These are phyloP conservation scores for Cerastis rubricosa DNA, from an alignment of 2,888 invertebrate species.

Conservation along the genomic window DNA sequence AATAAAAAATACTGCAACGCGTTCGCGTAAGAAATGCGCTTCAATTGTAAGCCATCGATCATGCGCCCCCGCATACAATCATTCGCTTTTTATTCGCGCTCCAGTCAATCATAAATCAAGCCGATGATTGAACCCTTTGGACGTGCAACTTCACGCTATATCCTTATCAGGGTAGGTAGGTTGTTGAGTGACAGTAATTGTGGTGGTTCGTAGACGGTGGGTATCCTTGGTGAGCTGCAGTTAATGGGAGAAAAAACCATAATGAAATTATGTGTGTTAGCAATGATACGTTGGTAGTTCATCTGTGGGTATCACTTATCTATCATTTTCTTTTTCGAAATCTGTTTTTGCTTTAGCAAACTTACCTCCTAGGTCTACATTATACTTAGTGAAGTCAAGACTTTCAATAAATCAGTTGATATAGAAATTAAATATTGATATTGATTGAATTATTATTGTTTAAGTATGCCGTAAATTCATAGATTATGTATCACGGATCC, in stretches of 20 bases:
- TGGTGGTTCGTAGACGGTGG: conserved; percentile 17
- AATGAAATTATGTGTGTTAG: conserved; percentile 35
- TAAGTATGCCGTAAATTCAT: not conserved
- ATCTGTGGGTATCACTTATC: not conserved
- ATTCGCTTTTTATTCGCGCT: conserved; percentile 60
- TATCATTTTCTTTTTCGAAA: conserved; percentile 12
- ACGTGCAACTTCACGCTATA: conserved; percentile 62
- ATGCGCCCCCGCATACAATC: conserved; percentile 62
- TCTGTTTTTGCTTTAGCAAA: not conserved
- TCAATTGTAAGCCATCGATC: conserved; percentile 62
- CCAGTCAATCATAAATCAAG: conserved; percentile 71
- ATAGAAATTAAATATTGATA: too few species aligned
- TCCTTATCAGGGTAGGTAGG: conserved; percentile 53
- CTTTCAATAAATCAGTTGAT: not conserved
- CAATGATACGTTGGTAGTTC: conserved; percentile 23
- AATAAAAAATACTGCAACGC: conserved; percentile 37
- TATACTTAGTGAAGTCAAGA: not conserved
- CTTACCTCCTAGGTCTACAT: not conserved
- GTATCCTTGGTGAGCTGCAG: conserved; percentile 6
- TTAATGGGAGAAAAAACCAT: conserved; percentile 38
- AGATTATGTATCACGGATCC: too few species aligned
- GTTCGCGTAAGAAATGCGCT: conserved; percentile 41
- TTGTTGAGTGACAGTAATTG: conserved; percentile 62
- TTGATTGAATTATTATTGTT: too few species aligned
- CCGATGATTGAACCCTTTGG: conserved; percentile 58